Evolutionary conservation across 2,113 vertebrate species (phyloP).

Genomic region (Notechis scutatus): DNA sequence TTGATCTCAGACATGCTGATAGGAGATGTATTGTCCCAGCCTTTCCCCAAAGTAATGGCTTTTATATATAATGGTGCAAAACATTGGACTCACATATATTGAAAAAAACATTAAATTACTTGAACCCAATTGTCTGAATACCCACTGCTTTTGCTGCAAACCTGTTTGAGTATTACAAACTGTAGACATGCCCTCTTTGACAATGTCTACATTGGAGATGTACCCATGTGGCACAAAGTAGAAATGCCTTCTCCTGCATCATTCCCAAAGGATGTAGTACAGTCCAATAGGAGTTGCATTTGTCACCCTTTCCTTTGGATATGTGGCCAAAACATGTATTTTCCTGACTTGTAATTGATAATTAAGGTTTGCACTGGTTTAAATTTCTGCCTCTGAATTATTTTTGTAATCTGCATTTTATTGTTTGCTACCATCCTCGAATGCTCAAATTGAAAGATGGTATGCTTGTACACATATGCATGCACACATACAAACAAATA

Average conservation of each 20-base stretch:
- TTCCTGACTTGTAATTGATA: background rate
- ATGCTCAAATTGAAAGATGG: background rate
- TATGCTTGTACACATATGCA: background rate
- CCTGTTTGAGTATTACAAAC: background rate
- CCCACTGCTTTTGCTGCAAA: background rate
- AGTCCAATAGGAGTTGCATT: background rate
- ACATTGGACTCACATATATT: background rate
- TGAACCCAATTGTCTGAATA: background rate
- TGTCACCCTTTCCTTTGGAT: background rate
- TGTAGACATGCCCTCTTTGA: background rate
- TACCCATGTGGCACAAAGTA: background rate
- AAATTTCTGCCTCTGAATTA: background rate
- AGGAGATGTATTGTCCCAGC: background rate
- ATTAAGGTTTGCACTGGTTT: background rate
- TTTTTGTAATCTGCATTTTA: background rate
- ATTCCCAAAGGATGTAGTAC: background rate
- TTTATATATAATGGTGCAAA: background rate
- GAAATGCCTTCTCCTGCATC: background rate
- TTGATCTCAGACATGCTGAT: background rate
- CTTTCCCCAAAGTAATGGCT: background rate
- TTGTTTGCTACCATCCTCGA: background rate
- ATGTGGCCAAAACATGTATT: background rate
- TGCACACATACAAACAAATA: background rate
- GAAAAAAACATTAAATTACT: background rate
- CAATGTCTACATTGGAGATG: background rate